A percentile compares a stretch with the other conserved stretches of the same genome.
These are phyloP conservation scores for Drosophila sp. DNA, from an alignment of 1,140 invertebrate species.

Conservation along the genomic window DNA sequence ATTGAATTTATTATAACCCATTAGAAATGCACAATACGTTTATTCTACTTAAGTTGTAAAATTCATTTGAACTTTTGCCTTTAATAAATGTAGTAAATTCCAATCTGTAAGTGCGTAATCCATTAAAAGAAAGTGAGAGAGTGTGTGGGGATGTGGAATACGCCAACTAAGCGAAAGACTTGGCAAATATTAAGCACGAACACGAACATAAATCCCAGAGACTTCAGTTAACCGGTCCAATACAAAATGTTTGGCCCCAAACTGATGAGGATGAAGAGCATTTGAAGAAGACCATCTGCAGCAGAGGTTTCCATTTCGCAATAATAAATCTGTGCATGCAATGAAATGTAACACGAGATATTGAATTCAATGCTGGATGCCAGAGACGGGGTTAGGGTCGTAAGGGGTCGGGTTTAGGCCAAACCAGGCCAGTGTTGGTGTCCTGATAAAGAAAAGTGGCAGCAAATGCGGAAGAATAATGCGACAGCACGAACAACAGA, in stretches of 20 bases:
- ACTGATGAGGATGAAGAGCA: conserved; percentile 16
- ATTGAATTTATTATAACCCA: background rate
- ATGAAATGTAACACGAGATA: conserved; percentile 84
- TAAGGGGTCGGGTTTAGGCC: conserved; percentile 39
- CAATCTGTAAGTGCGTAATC: conserved; percentile 31
- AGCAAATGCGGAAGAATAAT: conserved; percentile 83
- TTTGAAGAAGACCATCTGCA: conserved; percentile 47
- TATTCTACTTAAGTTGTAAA: background rate
- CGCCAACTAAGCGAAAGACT: conserved; percentile 26
- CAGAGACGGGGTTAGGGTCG: background rate
- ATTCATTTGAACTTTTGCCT: background rate
- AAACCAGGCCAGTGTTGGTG: conserved; percentile 48
- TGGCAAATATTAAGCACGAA: conserved; percentile 34
- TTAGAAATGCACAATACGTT: background rate
- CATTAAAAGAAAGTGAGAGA: conserved; percentile 6
- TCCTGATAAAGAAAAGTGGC: conserved; percentile 80
- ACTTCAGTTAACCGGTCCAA: conserved; percentile 21
- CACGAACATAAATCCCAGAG: conserved; percentile 45
- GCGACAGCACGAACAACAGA: conserved; percentile 80
- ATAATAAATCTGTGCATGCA: conserved; percentile 81
- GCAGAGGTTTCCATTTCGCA: conserved; percentile 61
- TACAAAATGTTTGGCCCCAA: conserved; percentile 22
- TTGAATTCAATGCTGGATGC: conserved; percentile 72
- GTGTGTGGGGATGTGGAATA: background rate
- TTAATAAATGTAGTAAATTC: conserved; percentile 13